A percentile compares a stretch with the other conserved stretches of the same genome.
These are phyloP conservation scores for Melanotaenia maccullochi DNA, from an alignment of 2,797 vertebrate genomes.

Conservation along the genomic window DNA sequence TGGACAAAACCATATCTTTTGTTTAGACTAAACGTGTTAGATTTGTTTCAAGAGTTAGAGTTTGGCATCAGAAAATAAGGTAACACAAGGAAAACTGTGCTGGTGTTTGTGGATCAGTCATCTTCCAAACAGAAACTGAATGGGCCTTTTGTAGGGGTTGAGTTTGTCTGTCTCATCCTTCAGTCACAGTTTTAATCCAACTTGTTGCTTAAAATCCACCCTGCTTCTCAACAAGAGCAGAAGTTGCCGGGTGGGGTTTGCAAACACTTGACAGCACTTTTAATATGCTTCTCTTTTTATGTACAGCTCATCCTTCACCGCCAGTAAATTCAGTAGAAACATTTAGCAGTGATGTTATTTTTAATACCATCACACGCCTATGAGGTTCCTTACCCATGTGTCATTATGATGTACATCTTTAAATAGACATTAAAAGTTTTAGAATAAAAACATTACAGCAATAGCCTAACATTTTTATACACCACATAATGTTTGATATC, in stretches of 20 bases:
- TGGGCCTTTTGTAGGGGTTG: constrained; percentile 15
- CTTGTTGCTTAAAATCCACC: constrained; percentile 14
- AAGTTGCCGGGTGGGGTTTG: constrained; percentile 1
- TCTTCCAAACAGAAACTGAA: constrained; percentile 13
- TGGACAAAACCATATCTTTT: constrained; percentile 16
- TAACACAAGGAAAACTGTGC: neutral
- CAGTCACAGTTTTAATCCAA: constrained; percentile 19
- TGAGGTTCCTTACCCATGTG: constrained; percentile 2
- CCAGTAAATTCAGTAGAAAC: neutral
- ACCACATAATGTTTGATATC: constrained; percentile 60
- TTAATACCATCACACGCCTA: neutral
- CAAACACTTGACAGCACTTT: constrained; percentile 8
- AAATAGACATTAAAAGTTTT: constrained; percentile 7
- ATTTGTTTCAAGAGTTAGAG: constrained; percentile 29
- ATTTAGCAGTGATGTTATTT: neutral
- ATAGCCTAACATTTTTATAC: constrained; percentile 27
- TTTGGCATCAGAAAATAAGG: constrained; percentile 14
- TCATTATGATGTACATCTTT: neutral
- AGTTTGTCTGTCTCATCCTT: constrained; percentile 16
- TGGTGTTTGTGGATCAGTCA: constrained; percentile 23
- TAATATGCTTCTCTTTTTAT: neutral
- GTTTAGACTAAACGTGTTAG: constrained; percentile 32
- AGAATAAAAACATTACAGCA: constrained; percentile 16
- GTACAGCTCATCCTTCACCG: constrained; percentile 1
- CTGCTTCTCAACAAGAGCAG: constrained; percentile 1